Evolutionary conservation across 2,797 vertebrate genomes (phyloP), one percentile per base, ranked within the genome.

Genomic region (Poecilia wingei): DNA sequence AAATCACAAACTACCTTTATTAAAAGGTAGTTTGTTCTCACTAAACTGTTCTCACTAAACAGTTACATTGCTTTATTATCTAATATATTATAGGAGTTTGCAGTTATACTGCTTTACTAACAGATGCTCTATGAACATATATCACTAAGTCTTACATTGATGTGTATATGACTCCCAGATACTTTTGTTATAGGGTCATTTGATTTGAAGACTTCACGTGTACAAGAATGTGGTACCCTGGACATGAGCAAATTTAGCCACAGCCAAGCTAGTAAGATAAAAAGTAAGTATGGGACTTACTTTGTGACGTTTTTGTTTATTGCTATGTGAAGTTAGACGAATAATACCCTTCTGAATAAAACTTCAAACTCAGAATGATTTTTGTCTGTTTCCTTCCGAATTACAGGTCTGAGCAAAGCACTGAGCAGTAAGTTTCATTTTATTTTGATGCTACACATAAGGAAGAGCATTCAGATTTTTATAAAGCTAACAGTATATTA

Each of bases 221-320:
- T 92, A 66, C 94, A 93, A 73, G 93, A 94, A 81, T 93, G 90
- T 33, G 89, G 88, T 1, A 91, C 90, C 82, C 79, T 95, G 77
- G 95, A 95, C 76, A 88, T 94, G 89, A 93, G 84, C 80, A 95
- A 95, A 92, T 95, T 90, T 89, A 88, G 87, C 66, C 87, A 92
- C 84, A 92, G 89, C 83, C 94, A 93, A 82, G 82, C 84, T 71
- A 91, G 86, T 82, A 95, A 94, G 82, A 90, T 91, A 59, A 94
- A 94, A 92, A 90, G 94, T 94, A 91, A 91, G 94, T 68, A 81
- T 49, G 1, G 4, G 6, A 8, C 78, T 72, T 61, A 43, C 72
- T 66, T n/a, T 6, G 2, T 51, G 31, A 12, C 18, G 1, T n/a
- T 61, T 79, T 75, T 47, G 0, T 47, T 61, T 46, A 3, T 61